A percentile compares a stretch with the other conserved stretches of the same genome.
Conservation (phyloP, 64 coral and sea anemone species). For the Pocillopora verrucosa region DNA sequence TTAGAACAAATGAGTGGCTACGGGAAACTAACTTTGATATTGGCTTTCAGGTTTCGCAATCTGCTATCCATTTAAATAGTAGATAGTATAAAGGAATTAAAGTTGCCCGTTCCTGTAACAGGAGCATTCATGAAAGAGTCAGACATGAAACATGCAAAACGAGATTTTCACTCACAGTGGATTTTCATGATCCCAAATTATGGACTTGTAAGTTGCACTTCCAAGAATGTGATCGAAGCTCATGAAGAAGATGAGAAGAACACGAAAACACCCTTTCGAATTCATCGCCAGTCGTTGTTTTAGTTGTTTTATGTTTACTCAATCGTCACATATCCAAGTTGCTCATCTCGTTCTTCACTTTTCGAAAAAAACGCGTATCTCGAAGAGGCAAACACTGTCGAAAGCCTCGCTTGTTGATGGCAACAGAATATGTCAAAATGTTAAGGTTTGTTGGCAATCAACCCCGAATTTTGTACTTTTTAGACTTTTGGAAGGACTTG, state of each 20-base stretch:
- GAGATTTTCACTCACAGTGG: conserved; percentile 1
- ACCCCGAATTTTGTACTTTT: no score
- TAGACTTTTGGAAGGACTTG: background rate
- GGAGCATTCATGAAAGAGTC: background rate
- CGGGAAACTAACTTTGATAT: no score
- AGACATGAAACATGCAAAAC: background rate
- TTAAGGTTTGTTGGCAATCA: background rate
- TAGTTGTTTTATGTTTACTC: background rate
- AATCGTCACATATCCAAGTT: background rate
- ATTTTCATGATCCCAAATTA: conserved; percentile 6
- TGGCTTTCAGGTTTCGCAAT: no score
- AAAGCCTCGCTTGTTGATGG: background rate
- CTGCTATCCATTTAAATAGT: no score
- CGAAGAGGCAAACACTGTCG: background rate
- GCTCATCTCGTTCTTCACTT: background rate
- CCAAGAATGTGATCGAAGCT: background rate
- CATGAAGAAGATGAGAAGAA: background rate
- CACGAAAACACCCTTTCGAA: background rate
- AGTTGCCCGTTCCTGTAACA: background rate
- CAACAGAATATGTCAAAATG: background rate
- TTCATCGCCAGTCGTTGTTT: background rate
- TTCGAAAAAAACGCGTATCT: background rate
- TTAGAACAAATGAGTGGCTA: no score
- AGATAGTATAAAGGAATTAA: no score
- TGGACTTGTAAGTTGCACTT: conserved; percentile 4